phyloP scores from a whole-genome alignment of 2,113 vertebrate genomes.

The Scopus umbretta region DNA sequence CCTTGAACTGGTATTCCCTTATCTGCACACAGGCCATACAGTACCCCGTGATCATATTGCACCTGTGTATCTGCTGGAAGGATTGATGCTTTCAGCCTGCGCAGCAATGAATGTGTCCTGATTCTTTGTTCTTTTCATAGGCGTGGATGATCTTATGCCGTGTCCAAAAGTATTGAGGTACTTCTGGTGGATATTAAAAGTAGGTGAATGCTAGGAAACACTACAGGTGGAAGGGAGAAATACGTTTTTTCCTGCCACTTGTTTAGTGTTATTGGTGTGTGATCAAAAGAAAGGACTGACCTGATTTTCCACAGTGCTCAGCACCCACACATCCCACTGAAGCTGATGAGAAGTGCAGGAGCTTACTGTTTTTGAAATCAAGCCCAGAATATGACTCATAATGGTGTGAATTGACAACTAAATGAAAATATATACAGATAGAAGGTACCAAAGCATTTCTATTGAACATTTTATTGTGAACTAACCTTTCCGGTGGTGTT shows the following conservation, averaged over 20 bases:
- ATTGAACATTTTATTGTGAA: constrained; percentile 63
- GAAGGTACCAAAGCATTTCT: neutral
- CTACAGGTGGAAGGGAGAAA: neutral
- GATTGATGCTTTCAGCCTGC: neutral
- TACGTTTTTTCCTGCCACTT: neutral
- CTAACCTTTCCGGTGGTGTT: neutral
- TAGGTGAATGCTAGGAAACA: neutral
- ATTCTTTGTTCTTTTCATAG: neutral
- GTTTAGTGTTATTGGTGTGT: neutral
- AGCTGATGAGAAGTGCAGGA: constrained; percentile 37
- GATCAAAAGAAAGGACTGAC: constrained; percentile 50
- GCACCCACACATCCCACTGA: constrained; percentile 44
- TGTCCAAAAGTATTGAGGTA: neutral
- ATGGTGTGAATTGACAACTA: constrained; percentile 5
- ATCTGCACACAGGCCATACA: neutral
- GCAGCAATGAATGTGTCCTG: neutral
- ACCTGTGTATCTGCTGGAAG: neutral
- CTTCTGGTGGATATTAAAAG: neutral
- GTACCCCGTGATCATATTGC: neutral
- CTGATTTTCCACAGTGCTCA: constrained; percentile 30
- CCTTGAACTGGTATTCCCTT: neutral
- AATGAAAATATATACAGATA: constrained; percentile 10
- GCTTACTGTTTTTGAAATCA: constrained; percentile 35
- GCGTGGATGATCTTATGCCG: neutral
- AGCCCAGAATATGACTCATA: constrained; percentile 46